Conservation (phyloP, 2,113 vertebrate genomes). For the Myotis davidii region DNA sequence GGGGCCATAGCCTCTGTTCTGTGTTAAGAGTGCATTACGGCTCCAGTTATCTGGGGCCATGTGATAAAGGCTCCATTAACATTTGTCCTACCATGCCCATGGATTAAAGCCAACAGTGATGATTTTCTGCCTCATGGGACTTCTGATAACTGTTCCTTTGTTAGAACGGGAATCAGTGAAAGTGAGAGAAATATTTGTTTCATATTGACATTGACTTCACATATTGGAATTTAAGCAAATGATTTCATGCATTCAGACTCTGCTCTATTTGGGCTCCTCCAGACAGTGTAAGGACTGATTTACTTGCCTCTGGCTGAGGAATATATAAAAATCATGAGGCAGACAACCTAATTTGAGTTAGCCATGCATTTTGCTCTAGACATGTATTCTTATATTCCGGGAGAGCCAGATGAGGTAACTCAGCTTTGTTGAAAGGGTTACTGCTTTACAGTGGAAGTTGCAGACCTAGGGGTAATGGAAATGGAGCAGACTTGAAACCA, state of each 20-base stretch:
- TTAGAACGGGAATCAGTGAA: constrained; percentile 32
- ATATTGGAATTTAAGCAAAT: constrained; percentile 1
- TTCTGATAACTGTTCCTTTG: not conserved
- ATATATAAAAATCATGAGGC: not conserved
- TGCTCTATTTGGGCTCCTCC: not conserved
- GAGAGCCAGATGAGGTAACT: not conserved
- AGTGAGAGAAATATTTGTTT: constrained; percentile 37
- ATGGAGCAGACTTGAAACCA: not conserved
- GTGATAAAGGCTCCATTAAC: not conserved
- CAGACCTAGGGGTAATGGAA: constrained; percentile 4
- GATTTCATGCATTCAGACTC: not conserved
- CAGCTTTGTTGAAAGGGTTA: constrained; percentile 24
- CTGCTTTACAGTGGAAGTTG: constrained; percentile 1
- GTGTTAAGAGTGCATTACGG: not conserved
- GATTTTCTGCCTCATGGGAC: not conserved
- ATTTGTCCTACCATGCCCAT: not conserved
- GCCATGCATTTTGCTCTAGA: not conserved
- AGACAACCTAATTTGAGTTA: constrained; percentile 23
- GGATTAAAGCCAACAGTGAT: not conserved
- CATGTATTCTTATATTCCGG: not conserved
- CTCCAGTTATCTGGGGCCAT: not conserved
- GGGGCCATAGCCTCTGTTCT: not conserved
- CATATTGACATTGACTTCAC: constrained; percentile 21
- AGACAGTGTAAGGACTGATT: not conserved
- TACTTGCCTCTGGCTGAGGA: constrained; percentile 30